These are phyloP conservation scores for Hyalella azteca DNA, from an alignment of 2,888 invertebrate species.

Conservation along the genomic window DNA sequence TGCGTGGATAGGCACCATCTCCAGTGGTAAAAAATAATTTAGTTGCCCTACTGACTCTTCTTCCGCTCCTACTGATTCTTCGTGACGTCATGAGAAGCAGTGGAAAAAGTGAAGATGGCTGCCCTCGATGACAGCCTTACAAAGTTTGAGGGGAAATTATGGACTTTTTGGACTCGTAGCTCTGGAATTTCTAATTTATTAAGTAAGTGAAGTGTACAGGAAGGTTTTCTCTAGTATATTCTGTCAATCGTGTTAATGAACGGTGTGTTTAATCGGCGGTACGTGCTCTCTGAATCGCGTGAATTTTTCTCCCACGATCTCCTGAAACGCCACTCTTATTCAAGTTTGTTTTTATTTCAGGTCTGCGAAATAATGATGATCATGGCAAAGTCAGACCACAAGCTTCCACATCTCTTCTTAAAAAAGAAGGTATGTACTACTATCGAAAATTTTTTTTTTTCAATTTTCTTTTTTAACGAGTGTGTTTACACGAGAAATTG, in stretches of 20 bases:
- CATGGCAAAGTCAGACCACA: slow-evolving; percentile 4
- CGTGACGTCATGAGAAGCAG: slow-evolving; percentile 58
- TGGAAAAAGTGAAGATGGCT: slow-evolving; percentile 63
- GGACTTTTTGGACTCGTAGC: slow-evolving; percentile 63
- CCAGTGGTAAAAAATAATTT: background rate
- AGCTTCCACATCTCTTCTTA: slow-evolving; percentile 27
- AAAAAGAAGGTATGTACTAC: slow-evolving; percentile 23
- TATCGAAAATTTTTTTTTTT: background rate
- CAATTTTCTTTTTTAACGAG: background rate
- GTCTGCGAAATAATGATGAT: slow-evolving; percentile 34
- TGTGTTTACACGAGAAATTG: slow-evolving; percentile 13
- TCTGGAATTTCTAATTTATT: slow-evolving; percentile 43
- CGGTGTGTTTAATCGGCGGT: too few relatives aligned
- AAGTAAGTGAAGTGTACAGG: slow-evolving; percentile 29
- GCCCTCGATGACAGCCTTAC: slow-evolving; percentile 64
- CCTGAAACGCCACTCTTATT: slow-evolving; percentile 12
- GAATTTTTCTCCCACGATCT: slow-evolving; percentile 35
- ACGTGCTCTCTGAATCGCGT: slow-evolving; percentile 11
- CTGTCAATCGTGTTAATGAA: too few relatives aligned
- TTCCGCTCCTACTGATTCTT: slow-evolving; percentile 35
- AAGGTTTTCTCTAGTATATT: background rate
- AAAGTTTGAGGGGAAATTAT: slow-evolving; percentile 63
- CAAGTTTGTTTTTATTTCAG: slow-evolving; percentile 29
- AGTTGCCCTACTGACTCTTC: slow-evolving; percentile 9
- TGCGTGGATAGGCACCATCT: too few relatives aligned